Conservation (phyloP, 2,797 vertebrate genomes). For the Notamacropus eugenii region DNA sequence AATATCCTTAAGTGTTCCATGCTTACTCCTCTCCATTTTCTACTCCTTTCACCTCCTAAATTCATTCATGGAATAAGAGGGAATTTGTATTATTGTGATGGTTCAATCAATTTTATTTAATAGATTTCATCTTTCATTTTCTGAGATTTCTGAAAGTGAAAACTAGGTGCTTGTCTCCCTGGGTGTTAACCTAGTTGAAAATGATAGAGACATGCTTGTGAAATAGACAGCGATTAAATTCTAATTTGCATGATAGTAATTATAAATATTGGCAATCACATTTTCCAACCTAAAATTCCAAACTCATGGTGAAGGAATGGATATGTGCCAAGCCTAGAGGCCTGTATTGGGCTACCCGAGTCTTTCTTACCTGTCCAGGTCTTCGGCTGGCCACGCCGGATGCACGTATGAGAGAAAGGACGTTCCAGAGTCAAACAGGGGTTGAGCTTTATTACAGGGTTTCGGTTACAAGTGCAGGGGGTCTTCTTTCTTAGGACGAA, state of each 20-base stretch:
- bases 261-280: not conserved
- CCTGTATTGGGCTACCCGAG: too few species aligned
- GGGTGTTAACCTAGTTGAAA: not conserved
- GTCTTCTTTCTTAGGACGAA: too few species aligned
- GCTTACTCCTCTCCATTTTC: not conserved
- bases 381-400: too few species aligned
- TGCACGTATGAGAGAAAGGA: too few species aligned
- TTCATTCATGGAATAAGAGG: not conserved
- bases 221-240: not conserved
- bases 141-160: not conserved
- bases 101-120: not conserved
- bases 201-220: not conserved
- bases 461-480: too few species aligned
- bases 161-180: not conserved
- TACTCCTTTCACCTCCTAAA: not conserved
- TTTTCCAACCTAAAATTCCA: not conserved
- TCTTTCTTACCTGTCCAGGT: too few species aligned
- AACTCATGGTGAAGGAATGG: not conserved
- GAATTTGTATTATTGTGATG: not conserved
- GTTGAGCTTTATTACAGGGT: too few species aligned
- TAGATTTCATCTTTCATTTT: not conserved
- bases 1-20: not conserved
- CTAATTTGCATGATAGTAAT: not conserved
- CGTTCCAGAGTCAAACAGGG: too few species aligned
- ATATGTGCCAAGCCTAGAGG: too few species aligned